phyloP scores from a whole-genome alignment of 2,113 vertebrate species.

The Bothrops jararaca region DNA sequence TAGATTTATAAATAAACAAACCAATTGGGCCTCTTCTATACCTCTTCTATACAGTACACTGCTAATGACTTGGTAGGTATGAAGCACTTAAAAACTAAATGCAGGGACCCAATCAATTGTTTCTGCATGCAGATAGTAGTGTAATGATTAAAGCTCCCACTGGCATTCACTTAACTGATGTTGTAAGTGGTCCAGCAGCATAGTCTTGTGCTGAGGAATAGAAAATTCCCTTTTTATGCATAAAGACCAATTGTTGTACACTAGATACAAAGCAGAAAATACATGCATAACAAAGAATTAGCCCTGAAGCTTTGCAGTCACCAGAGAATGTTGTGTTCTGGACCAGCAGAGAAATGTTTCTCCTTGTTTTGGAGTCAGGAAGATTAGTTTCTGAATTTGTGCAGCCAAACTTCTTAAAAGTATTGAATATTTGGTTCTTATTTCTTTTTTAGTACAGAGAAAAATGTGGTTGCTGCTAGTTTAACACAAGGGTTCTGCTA shows the following conservation, averaged over 20 bases:
- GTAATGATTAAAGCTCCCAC: neutral
- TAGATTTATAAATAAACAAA: neutral
- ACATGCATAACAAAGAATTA: neutral
- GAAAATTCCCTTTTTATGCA: neutral
- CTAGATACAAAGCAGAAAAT: neutral
- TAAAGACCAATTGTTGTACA: neutral
- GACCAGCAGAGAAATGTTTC: neutral
- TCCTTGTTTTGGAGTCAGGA: neutral
- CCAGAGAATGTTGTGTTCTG: neutral
- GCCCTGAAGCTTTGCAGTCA: neutral
- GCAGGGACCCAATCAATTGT: neutral
- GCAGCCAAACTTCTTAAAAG: neutral
- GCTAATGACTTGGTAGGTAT: neutral
- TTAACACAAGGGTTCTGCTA: neutral
- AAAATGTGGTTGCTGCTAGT: neutral
- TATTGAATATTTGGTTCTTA: neutral
- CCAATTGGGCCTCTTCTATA: neutral
- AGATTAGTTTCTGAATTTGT: neutral
- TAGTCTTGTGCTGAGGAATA: neutral
- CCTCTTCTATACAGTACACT: neutral
- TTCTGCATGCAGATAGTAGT: neutral
- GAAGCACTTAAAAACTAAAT: neutral
- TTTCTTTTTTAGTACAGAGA: neutral
- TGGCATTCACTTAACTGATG: neutral
- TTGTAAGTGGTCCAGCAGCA: neutral